Evolutionary conservation across 1,140 invertebrate genomes (phyloP), one percentile per base, ranked within the genome.

Genomic region (Planococcus citri): DNA sequence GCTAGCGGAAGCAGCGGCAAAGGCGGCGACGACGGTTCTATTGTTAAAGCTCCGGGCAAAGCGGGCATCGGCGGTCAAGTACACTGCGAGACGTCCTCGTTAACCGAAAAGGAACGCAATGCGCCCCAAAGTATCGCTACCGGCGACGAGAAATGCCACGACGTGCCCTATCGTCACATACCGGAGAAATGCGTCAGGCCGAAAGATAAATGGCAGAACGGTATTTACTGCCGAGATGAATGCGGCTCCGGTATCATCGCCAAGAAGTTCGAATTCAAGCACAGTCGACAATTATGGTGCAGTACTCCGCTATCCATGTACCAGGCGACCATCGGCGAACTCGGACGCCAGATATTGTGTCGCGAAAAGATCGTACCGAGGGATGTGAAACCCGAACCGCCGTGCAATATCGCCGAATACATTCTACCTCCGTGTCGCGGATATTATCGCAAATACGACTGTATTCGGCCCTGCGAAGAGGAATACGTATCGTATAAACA

Each of bases 281-380:
- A 24, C 22, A 25, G 3, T 4, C 60, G 22, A 24, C 9, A 64
- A 27, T 2, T 64, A 14, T 64, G 60, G 60, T 64, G 60, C 17
- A 64, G 20, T 3, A 64, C 60, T 10, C 60, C 60, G 60, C 60
- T 64, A 4, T 24, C 3, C 60, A 64, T 64, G 60, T 64, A 64
- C 22, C 60, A 64, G 22, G 60, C 60, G 20, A 64, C 60, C 22
- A 64, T 64, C 60, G 60, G 60, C 60, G 60, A 64, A 21, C 22
- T 64, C 10, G 60, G 60, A 24, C 60, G 60, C 4, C 21, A 64
- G 22, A 24, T 64, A 9, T 27, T 64, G 60, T 64, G 60, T 21
- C 20, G 60, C 20, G 60, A 64, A 21, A 64, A 24, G 60, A 17
- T 64, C 6, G 20, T 64, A 4, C 22, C 60, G 60, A 3, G 60